These are phyloP conservation scores for Austrolebias charrua DNA, from an alignment of 2,797 vertebrate species.

Conservation along the genomic window DNA sequence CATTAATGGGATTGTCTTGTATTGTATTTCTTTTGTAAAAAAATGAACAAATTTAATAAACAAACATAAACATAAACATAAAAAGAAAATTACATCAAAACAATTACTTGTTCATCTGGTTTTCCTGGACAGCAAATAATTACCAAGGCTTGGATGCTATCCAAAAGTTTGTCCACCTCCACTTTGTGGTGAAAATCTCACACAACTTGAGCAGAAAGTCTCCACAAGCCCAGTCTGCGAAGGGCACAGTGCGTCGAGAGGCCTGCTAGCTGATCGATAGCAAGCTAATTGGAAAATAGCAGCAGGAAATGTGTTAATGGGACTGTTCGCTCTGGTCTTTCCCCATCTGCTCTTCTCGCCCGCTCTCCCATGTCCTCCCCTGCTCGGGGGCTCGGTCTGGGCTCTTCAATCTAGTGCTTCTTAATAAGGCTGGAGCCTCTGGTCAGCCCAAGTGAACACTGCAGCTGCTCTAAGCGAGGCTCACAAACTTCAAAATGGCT, in stretches of 20 bases:
- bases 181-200: constrained; percentile 30
- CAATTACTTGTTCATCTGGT: neutral
- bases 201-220: constrained; percentile 51
- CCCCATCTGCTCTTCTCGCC: constrained; percentile 31
- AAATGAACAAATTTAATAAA: too few relatives aligned
- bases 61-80: too few relatives aligned
- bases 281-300: constrained; percentile 74
- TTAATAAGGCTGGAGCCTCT: constrained; percentile 56
- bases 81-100: neutral
- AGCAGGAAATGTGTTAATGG: constrained; percentile 75
- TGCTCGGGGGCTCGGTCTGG: constrained; percentile 35
- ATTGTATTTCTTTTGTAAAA: too few relatives aligned
- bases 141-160: constrained; percentile 27
- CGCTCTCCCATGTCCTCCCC: constrained; percentile 8
- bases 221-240: constrained; percentile 55
- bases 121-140: constrained; percentile 11
- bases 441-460: constrained; percentile 52
- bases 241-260: constrained; percentile 44
- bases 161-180: constrained; percentile 35
- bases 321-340: constrained; percentile 50
- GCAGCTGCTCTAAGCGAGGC: constrained; percentile 11
- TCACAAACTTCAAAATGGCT: neutral
- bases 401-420: constrained; percentile 55
- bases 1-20: too few relatives aligned
- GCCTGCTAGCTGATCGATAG: constrained; percentile 63